Evolutionary conservation across 2,888 invertebrate genomes (phyloP).

Genomic region (Patella depressa): DNA sequence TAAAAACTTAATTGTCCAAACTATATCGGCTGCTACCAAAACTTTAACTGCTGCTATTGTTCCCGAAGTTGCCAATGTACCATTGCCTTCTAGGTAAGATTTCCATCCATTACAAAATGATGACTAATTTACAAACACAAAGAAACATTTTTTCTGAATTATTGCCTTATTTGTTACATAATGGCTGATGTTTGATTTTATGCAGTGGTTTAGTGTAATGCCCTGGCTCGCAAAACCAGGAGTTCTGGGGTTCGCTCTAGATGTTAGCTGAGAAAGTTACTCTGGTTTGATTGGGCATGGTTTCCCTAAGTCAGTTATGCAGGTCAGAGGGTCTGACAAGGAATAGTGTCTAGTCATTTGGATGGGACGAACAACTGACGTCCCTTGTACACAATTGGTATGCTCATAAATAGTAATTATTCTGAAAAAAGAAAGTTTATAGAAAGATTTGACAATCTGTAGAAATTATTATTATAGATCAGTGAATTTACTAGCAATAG

Average conservation of each 20-base stretch:
- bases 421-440: no score
- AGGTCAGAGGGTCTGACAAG: no score
- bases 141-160: no score
- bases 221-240: no score
- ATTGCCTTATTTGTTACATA: no score
- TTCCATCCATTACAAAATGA: not conserved
- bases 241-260: not conserved
- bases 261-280: not conserved
- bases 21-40: slow-evolving; percentile 69
- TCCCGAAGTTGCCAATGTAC: slow-evolving; percentile 68
- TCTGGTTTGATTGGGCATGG: not conserved
- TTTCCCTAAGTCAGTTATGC: no score
- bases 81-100: slow-evolving; percentile 68
- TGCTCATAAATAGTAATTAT: not conserved
- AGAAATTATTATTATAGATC: slow-evolving; percentile 49
- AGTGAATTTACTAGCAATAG: slow-evolving; percentile 69
- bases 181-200: no score
- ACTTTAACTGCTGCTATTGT: slow-evolving; percentile 70
- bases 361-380: no score
- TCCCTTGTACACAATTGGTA: no score
- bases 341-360: no score
- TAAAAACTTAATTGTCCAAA: slow-evolving; percentile 67
- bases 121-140: not conserved
- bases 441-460: not conserved
- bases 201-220: no score